A percentile compares a stretch with the other conserved stretches of the same genome.
Conservation (phyloP, 2,888 invertebrate genomes). For the Troilus luridus region DNA sequence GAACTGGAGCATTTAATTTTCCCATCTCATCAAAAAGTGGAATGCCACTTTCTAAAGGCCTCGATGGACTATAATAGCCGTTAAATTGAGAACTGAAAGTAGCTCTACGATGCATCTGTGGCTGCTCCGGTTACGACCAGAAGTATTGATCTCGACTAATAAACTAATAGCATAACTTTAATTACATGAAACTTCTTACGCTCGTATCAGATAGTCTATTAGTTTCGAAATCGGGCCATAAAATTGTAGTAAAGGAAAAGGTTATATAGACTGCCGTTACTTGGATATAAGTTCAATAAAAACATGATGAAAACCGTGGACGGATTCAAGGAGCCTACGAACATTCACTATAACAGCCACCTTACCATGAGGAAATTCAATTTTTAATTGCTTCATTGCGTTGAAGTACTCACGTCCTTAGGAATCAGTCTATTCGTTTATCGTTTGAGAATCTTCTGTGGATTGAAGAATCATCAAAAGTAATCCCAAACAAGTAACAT, state of each 20-base stretch:
- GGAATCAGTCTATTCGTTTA: not conserved
- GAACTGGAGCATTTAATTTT: not conserved
- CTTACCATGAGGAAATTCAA: not conserved
- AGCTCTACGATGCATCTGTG: not conserved
- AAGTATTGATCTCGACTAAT: constrained; percentile 33
- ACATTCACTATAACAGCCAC: not conserved
- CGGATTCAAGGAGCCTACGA: not conserved
- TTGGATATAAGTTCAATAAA: not conserved
- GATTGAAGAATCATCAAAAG: too few relatives aligned
- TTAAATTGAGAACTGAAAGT: constrained; percentile 19
- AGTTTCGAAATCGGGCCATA: constrained; percentile 16
- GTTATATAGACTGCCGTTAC: constrained; percentile 1
- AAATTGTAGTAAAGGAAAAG: not conserved
- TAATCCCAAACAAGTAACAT: too few relatives aligned
- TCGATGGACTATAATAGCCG: constrained; percentile 1
- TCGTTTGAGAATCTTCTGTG: not conserved
- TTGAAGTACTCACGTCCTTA: not conserved
- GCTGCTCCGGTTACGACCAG: constrained; percentile 16
- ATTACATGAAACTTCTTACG: constrained; percentile 29
- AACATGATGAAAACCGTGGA: not conserved
- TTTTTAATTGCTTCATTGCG: not conserved
- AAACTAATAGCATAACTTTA: constrained; percentile 31
- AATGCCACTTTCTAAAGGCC: constrained; percentile 22
- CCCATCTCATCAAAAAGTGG: not conserved
- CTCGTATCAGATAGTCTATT: not conserved